Base-by-base conservation (phyloP, 2,113 vertebrate species). In the Rhineura floridana region DNA sequence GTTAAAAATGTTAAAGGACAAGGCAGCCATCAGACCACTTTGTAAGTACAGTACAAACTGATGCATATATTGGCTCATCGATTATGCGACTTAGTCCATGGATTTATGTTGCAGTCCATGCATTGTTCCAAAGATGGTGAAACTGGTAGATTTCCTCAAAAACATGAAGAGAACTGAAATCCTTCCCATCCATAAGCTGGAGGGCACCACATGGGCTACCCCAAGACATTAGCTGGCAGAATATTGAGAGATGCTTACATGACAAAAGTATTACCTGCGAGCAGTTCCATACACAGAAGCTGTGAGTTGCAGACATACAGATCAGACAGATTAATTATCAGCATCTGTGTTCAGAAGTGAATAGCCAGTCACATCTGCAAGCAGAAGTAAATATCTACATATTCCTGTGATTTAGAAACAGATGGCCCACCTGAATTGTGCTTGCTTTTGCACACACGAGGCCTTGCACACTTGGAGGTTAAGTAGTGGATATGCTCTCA, bases 401-500 rank as follows among this genome's bases (percentile, higher is more conserved):
- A 65, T 48, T 83, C 39, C 23, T 62, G 19, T 39, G 48, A 28
- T 39, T 62, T 6, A 62, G 69, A 63, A 5, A 42, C 86, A 62
- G 25, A 12, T 50, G 67, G 48, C 83, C 12, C 82, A 86, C 63
- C 83, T 77, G 89, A 91, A 88, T 33, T 85, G 15, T 39, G 19
- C 9, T 12, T 4, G 25, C 25, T 82, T 67, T 87, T 82, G 81
- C 90, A 78, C 75, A 85, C 50, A 55, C 52, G 46, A 44, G 52
- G 39, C 67, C 36, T 83, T 81, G 67, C 84, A 13, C 2, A 75
- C 36, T n/a, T 21, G 25, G 86, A 72, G 5, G 90, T 91, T 44
- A 44, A 67, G 81, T 0, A 0, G 11, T 28, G 70, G 65, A 86
- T 63, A 65, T 59, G 48, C 39, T 83, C 83, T 63, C 52, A 73